Percentiles rank a stretch among this genome's conserved stretches.
These are phyloP conservation scores for Nebria salina DNA, from an alignment of 2,888 invertebrate genomes.

Conservation along the genomic window DNA sequence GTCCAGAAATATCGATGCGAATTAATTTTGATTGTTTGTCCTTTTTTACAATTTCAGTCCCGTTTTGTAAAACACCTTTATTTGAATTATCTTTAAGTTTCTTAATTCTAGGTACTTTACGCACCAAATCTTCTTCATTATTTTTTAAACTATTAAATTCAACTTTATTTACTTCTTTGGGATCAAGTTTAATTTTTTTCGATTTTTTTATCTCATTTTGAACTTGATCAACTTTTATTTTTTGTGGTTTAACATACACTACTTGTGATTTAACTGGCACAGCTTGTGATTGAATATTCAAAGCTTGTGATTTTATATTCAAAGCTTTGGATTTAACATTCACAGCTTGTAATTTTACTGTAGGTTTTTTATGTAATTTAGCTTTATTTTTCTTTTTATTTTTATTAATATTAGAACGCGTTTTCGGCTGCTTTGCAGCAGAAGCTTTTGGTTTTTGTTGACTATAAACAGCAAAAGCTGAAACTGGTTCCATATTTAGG, in stretches of 20 bases:
- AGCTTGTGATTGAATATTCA: not conserved
- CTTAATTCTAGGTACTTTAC: not conserved
- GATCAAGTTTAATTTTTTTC: not conserved
- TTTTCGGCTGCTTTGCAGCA: not conserved
- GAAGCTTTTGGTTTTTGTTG: slow-evolving; percentile 6
- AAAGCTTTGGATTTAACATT: not conserved
- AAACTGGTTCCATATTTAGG: not conserved
- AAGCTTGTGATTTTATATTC: not conserved
- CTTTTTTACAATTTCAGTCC: not conserved
- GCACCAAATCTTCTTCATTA: not conserved
- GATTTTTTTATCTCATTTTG: not conserved
- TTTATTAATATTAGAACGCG: not conserved
- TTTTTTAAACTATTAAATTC: not conserved
- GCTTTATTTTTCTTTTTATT: slow-evolving; percentile 11
- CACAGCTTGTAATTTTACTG: slow-evolving; percentile 9
- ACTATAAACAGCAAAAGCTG: slow-evolving; percentile 32
- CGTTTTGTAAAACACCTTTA: not conserved
- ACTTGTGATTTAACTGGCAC: not conserved
- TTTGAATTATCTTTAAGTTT: not conserved
- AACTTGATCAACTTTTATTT: not conserved
- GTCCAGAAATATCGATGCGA: slow-evolving; percentile 6
- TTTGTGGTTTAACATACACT: not conserved
- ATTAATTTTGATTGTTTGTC: not conserved
- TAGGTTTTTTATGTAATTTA: not conserved
- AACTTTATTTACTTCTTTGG: not conserved